Evolutionary conservation across 2,888 invertebrate species (phyloP), one percentile per base, ranked within the genome.

Genomic region (Sepiola atlantica): DNA sequence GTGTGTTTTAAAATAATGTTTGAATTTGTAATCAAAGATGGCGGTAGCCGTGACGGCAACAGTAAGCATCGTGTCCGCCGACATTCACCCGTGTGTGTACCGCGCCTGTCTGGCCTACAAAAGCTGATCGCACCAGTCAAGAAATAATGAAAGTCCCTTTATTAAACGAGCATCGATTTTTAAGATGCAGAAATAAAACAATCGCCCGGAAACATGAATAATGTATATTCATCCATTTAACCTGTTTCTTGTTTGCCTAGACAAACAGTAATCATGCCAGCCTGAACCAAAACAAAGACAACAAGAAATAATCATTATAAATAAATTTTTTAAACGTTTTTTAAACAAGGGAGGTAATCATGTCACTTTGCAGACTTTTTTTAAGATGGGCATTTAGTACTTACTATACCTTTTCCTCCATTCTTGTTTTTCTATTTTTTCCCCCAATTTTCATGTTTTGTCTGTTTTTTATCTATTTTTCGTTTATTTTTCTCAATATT

Each of bases 41-140:
- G 18, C 24, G 8, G 18, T 77, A n/a, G n/a, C n/a, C 14, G 61
- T 61, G 28, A 28, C 61, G 28, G 77, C n/a, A 77, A 32, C 77
- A 77, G n/a, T 32, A 32, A 16, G n/a, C 77, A 0, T 16, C 16
- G n/a, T 14, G n/a, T 77, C 77, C 77, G 32, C 14, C n/a, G 77
- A 77, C 16, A 77, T n/a, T 77, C n/a, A 21, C 16, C 32, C 77
- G 32, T n/a, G 32, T n/a, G n/a, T 77, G 77, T 77, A 77, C n/a
- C 77, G n/a, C 32, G 77, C n/a, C 77, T 77, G 77, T 77, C 77
- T 77, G 77, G n/a, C 77, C 77, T 77, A 77, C 32, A 77, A 77
- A 77, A 61, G 28, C 61, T 28, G 61, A 61, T 28, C 28, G 61
- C 28, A 61, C 61, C 61, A 61, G 28, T 61, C 24, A 28, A 61